These are phyloP conservation scores for Myotis findleyi DNA, from an alignment of 2,797 vertebrate genomes.

Conservation along the genomic window DNA sequence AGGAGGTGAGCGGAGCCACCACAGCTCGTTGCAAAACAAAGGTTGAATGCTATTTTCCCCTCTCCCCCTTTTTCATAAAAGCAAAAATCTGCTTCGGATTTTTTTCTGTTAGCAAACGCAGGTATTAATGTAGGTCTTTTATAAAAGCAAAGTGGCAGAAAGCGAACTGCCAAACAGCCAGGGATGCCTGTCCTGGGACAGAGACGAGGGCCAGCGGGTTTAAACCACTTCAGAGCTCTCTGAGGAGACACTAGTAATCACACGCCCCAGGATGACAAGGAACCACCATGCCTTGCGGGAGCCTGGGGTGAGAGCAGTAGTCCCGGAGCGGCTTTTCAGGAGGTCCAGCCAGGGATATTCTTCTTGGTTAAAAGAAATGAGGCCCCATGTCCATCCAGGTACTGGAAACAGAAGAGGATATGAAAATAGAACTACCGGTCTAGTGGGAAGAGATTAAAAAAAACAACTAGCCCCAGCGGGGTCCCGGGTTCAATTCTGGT, in stretches of 20 bases:
- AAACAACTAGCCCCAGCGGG: not conserved
- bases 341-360: not conserved
- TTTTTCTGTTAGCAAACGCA: not conserved
- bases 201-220: not conserved
- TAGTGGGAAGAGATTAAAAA: not conserved
- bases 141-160: not conserved
- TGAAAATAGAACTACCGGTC: not conserved
- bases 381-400: too few species aligned
- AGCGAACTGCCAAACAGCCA: not conserved
- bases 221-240: too few species aligned
- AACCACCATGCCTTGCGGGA: not conserved
- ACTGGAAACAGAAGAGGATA: not conserved
- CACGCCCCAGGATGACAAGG: not conserved
- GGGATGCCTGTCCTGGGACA: not conserved
- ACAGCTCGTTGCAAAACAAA: not conserved
- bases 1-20: not conserved
- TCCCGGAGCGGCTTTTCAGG: not conserved
- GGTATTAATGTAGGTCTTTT: not conserved
- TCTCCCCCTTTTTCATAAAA: not conserved
- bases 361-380: not conserved
- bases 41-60: not conserved
- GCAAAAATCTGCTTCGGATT: not conserved
- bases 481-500: too few species aligned
- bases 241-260: not conserved
- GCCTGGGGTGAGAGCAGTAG: not conserved